Evolutionary conservation across 2,113 vertebrate species (phyloP).

Genomic region (Psephotus haematonotus): DNA sequence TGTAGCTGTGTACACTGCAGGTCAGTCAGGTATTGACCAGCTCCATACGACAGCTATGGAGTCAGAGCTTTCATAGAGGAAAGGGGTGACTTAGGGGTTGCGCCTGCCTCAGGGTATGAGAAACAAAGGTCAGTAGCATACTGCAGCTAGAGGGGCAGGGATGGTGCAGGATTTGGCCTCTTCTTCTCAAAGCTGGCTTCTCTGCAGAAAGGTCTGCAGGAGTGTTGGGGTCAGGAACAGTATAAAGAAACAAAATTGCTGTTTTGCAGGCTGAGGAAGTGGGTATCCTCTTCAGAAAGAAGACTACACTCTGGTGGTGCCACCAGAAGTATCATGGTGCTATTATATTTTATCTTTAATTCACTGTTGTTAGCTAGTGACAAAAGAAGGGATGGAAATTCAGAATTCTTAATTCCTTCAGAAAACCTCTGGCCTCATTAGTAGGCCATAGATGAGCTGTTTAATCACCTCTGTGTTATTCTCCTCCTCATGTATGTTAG

Average conservation of each 20-base stretch:
- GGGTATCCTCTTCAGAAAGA: background rate
- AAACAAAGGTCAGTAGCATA: background rate
- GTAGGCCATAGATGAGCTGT: background rate
- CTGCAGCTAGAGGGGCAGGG: rapidly evolving
- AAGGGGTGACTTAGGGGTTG: background rate
- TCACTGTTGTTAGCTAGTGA: background rate
- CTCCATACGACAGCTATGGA: background rate
- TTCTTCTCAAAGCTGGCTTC: background rate
- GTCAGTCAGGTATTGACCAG: background rate
- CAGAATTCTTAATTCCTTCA: background rate
- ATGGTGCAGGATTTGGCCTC: background rate
- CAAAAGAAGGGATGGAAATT: background rate
- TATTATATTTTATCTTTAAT: background rate
- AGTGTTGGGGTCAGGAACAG: background rate
- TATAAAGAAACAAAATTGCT: background rate
- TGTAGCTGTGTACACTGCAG: background rate
- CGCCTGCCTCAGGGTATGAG: background rate
- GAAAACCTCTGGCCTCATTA: background rate
- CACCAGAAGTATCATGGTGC: background rate
- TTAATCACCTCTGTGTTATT: background rate
- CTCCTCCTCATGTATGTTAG: background rate
- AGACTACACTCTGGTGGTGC: background rate
- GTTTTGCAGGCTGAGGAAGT: background rate
- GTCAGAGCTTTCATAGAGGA: background rate
- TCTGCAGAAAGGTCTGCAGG: background rate